These are phyloP conservation scores for Etheostoma spectabile DNA, from an alignment of 2,113 vertebrate genomes.

Conservation along the genomic window DNA sequence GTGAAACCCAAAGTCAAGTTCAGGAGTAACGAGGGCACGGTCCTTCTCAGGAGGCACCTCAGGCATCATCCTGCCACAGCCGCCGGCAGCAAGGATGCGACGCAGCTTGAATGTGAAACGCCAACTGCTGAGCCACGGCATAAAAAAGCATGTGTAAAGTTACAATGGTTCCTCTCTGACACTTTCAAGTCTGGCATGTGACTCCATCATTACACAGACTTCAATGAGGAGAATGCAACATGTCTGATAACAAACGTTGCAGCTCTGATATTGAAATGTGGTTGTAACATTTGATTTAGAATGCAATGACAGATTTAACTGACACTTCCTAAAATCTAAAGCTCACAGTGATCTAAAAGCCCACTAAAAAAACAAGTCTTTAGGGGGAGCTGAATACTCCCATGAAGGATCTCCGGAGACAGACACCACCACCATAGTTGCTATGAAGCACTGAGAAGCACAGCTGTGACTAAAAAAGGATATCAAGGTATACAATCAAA, in stretches of 20 bases:
- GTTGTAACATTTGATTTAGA: conserved; percentile 62
- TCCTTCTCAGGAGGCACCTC: conserved; percentile 78
- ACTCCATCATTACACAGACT: conserved; percentile 53
- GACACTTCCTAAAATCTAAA: conserved; percentile 65
- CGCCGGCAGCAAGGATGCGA: conserved; percentile 68
- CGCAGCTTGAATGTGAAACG: conserved; percentile 77
- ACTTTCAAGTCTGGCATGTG: conserved; percentile 36
- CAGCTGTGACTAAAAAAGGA: conserved; percentile 66
- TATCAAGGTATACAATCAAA: conserved; percentile 66
- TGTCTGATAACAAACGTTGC: conserved; percentile 59
- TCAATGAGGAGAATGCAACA: conserved; percentile 52
- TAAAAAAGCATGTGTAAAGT: conserved; percentile 54
- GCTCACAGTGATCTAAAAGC: conserved; percentile 72
- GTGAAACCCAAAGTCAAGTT: conserved; percentile 87
- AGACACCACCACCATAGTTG: conserved; percentile 45
- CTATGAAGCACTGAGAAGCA: conserved; percentile 58
- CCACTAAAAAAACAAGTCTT: conserved; percentile 71
- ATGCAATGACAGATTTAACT: conserved; percentile 68
- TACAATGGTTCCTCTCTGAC: conserved; percentile 40
- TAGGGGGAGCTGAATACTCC: conserved; percentile 61
- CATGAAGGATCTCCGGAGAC: conserved; percentile 75
- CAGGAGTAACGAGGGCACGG: conserved; percentile 85
- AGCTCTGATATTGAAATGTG: conserved; percentile 62
- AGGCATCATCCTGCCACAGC: conserved; percentile 83
- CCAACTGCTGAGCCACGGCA: conserved; percentile 59